Evolutionary conservation across 2,113 vertebrate genomes (phyloP).

Genomic region (Anoplopoma fimbria): DNA sequence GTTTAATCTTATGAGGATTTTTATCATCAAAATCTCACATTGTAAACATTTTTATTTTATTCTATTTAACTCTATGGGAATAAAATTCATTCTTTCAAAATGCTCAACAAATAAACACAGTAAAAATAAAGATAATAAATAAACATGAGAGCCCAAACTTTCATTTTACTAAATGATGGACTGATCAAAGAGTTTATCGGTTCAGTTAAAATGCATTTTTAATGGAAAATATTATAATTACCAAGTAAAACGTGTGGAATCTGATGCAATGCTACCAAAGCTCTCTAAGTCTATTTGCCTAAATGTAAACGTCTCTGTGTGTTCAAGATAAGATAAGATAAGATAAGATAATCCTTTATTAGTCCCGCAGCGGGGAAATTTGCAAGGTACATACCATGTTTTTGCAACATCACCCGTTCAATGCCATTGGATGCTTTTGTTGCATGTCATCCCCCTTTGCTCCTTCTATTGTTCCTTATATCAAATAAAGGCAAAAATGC

Average conservation of each 20-base stretch:
- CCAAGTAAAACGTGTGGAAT: neutral
- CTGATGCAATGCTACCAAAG: neutral
- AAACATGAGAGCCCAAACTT: no score
- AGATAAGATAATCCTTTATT: no score
- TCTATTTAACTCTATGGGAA: neutral
- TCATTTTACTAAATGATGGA: neutral
- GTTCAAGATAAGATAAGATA: no score
- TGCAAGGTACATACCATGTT: no score
- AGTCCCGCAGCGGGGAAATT: neutral
- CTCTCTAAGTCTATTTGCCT: neutral
- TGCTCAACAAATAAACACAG: no score
- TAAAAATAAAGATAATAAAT: no score
- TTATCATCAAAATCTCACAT: neutral
- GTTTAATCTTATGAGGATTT: neutral
- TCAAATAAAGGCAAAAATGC: constrained; percentile 6
- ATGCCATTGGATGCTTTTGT: neutral
- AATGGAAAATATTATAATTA: neutral
- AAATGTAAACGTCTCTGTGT: neutral
- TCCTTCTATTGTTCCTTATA: neutral
- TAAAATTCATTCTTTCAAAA: neutral
- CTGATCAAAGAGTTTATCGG: neutral
- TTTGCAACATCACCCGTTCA: neutral
- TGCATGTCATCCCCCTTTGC: neutral
- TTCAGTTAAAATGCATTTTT: neutral
- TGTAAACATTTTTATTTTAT: neutral